phyloP scores from a whole-genome alignment of 2,797 vertebrate species.

The Myotis findleyi region DNA sequence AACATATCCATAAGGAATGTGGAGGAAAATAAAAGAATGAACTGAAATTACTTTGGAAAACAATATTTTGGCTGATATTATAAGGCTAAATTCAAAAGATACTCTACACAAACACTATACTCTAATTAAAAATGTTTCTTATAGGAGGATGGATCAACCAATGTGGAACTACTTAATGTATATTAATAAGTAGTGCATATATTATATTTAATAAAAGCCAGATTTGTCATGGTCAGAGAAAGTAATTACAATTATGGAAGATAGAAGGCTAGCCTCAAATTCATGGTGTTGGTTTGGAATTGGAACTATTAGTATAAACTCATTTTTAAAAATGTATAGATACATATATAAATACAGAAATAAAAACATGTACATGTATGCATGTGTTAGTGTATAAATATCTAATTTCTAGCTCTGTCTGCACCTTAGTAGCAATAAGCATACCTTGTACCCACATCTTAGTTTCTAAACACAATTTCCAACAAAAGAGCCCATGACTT shows the following conservation, averaged over 20 bases:
- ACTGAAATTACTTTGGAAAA: conserved; percentile 8
- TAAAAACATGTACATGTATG: background rate
- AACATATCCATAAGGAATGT: background rate
- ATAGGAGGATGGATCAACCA: background rate
- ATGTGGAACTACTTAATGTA: background rate
- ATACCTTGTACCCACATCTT: background rate
- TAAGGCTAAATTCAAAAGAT: conserved; percentile 6
- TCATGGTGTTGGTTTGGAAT: background rate
- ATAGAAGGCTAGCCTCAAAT: background rate
- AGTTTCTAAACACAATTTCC: background rate
- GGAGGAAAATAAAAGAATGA: background rate
- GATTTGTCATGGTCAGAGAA: background rate
- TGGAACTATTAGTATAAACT: background rate
- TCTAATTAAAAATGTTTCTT: background rate
- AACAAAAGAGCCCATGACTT: background rate
- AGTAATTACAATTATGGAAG: conserved; percentile 20
- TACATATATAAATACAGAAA: background rate
- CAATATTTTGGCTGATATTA: background rate
- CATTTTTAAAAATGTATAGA: background rate
- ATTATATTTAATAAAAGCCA: background rate
- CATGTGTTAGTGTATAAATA: background rate
- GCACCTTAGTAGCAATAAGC: background rate
- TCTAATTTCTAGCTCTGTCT: background rate
- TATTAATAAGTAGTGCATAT: background rate
- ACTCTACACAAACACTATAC: background rate